Conservation (phyloP, 2,888 invertebrate genomes). For the Abscondita cerata region DNA sequence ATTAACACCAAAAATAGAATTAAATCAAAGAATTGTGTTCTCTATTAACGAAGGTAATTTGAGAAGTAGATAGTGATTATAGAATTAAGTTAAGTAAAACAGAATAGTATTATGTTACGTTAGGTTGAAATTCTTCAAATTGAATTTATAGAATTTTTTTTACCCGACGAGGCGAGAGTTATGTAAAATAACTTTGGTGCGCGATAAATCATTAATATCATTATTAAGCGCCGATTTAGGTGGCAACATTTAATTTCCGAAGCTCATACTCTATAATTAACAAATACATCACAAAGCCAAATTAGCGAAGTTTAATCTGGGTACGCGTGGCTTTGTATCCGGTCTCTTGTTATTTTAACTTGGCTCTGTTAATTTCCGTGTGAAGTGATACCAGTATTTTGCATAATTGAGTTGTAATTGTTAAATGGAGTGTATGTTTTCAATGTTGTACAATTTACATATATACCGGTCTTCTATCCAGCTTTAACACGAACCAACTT, state of each 20-base stretch:
- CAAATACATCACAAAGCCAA: conserved; percentile 58
- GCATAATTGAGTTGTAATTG: conserved; percentile 60
- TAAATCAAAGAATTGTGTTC: no score
- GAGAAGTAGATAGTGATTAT: no score
- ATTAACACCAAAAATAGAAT: no score
- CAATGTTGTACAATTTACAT: conserved; percentile 57
- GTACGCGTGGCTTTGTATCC: conserved; percentile 47
- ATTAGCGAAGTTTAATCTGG: conserved; percentile 53
- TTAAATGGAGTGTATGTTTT: conserved; percentile 58
- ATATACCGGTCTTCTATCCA: conserved; percentile 51
- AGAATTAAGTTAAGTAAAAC: no score
- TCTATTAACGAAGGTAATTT: no score
- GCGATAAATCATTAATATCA: conserved; percentile 9
- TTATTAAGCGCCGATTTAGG: conserved; percentile 23
- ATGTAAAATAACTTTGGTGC: background rate
- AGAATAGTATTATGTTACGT: no score
- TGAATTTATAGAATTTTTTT: no score
- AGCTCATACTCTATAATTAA: conserved; percentile 54
- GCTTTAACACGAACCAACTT: conserved; percentile 44
- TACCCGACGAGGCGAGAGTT: no score
- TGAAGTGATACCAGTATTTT: conserved; percentile 56
- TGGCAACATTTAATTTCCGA: conserved; percentile 53
- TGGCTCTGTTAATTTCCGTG: conserved; percentile 59
- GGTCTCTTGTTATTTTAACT: conserved; percentile 56
- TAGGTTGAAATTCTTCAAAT: no score